Evolutionary conservation across 2,113 vertebrate genomes (phyloP).

Genomic region (Melanocharis versteri): DNA sequence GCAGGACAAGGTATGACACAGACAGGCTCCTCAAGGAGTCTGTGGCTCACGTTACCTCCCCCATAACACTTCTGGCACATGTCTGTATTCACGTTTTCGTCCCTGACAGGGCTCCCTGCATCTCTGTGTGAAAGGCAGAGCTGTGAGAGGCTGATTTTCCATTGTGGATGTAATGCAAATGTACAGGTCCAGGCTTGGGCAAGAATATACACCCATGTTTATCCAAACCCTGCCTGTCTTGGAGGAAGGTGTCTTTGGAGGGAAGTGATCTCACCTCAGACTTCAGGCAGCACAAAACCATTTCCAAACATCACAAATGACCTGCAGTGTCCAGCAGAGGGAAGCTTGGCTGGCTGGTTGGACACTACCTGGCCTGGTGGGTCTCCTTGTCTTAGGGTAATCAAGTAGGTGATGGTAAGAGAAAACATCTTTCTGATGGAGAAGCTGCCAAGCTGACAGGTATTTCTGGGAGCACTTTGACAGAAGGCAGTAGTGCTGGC

Average conservation of each 20-base stretch:
- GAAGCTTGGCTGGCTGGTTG: not conserved
- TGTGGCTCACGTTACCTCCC: rapidly evolving
- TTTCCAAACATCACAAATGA: not conserved
- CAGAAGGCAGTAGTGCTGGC: not conserved
- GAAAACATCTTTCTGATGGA: not conserved
- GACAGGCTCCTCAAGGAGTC: not conserved
- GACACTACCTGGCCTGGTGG: not conserved
- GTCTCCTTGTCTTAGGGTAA: not conserved
- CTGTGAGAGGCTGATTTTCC: not conserved
- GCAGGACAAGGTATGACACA: not conserved
- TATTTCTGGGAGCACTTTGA: not conserved
- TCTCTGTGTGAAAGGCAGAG: not conserved
- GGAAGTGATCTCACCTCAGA: not conserved
- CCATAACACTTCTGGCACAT: not conserved
- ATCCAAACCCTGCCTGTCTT: not conserved
- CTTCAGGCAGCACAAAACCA: not conserved
- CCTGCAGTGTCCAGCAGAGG: not conserved
- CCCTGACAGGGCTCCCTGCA: not conserved
- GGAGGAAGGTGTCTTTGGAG: not conserved
- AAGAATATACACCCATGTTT: not conserved
- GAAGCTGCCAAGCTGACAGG: not conserved
- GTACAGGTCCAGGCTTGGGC: not conserved
- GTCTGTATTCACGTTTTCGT: not conserved
- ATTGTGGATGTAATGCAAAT: not conserved
- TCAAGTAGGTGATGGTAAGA: not conserved